These are phyloP conservation scores for Nipponia nippon DNA, from an alignment of 2,113 vertebrate species.

Conservation along the genomic window DNA sequence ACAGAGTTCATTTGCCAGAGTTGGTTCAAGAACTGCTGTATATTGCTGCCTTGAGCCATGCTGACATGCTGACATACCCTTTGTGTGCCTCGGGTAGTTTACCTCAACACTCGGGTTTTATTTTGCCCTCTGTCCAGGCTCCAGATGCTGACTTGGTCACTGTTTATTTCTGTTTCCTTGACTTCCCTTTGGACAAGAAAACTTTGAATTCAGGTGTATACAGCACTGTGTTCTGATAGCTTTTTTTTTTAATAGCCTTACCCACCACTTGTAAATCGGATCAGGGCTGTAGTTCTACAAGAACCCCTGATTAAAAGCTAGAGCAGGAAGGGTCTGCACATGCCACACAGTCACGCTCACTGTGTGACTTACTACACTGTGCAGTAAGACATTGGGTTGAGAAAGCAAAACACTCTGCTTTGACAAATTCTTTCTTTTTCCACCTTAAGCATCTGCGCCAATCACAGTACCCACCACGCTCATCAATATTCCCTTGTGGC, in stretches of 20 bases:
- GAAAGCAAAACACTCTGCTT: neutral
- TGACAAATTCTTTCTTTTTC: neutral
- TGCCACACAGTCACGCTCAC: too few relatives aligned
- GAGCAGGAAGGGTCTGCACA: neutral
- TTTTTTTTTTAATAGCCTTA: neutral
- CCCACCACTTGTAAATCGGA: neutral
- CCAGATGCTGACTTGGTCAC: too few relatives aligned
- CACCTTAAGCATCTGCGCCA: neutral
- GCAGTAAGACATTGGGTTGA: neutral
- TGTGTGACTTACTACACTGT: neutral
- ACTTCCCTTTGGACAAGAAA: too few relatives aligned
- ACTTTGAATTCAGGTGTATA: neutral
- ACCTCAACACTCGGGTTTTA: neutral
- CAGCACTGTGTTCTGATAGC: neutral
- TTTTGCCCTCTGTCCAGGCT: neutral
- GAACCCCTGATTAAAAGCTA: neutral
- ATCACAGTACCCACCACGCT: neutral
- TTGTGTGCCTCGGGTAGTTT: neutral
- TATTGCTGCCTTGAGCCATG: neutral
- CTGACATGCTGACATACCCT: too few relatives aligned
- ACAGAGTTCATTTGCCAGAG: neutral
- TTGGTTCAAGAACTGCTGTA: neutral
- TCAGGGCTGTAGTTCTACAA: neutral
- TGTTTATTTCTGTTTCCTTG: neutral
- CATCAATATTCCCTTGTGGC: neutral